Conservation (phyloP, 2,113 vertebrate genomes). For the Climacteris rufus region DNA sequence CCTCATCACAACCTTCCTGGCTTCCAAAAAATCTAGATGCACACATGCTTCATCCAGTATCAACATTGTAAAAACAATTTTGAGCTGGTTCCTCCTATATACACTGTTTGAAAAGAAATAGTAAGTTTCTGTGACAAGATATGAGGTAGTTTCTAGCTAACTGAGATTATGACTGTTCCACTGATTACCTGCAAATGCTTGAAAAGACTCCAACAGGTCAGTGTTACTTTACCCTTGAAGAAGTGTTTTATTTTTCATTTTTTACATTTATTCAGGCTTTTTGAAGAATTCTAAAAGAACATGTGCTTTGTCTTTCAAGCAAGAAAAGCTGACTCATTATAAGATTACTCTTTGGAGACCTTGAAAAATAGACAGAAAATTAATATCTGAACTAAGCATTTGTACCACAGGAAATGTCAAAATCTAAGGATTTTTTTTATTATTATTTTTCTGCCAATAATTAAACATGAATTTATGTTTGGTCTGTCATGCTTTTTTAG, state of each 20-base stretch:
- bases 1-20: not conserved
- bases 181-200: not conserved
- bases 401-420: not conserved
- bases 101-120: not conserved
- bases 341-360: not conserved
- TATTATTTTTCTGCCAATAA: not conserved
- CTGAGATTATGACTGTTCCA: not conserved
- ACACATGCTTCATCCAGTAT: not conserved
- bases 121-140: not conserved
- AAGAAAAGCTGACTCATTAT: not conserved
- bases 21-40: not conserved
- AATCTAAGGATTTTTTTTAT: not conserved
- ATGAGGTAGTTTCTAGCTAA: not conserved
- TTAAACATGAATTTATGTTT: not conserved
- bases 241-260: not conserved
- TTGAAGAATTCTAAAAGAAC: not conserved
- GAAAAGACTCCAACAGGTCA: not conserved
- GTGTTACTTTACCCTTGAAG: not conserved
- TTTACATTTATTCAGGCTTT: not conserved
- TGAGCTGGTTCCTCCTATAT: not conserved
- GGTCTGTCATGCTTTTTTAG: not conserved
- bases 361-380: not conserved
- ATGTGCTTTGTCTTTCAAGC: not conserved
- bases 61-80: not conserved
- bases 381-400: not conserved